Percentiles rank a stretch among this genome's conserved stretches.
phyloP scores from a whole-genome alignment of 53 echinoderm and acorn worm genomes.

The Paracentrotus lividus region DNA sequence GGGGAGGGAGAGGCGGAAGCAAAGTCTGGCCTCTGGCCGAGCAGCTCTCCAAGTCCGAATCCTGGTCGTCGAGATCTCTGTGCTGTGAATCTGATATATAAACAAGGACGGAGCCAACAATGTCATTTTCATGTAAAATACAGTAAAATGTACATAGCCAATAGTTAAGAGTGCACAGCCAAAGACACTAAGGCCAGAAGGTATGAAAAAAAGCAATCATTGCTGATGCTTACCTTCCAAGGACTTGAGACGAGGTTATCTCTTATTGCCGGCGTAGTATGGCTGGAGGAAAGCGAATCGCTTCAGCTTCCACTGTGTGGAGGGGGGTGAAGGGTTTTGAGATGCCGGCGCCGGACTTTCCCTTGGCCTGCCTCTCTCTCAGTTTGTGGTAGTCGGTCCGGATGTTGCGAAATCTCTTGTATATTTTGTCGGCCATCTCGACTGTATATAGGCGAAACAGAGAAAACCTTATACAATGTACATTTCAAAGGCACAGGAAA shows the following conservation, averaged over 20 bases:
- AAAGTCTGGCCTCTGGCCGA: constrained; percentile 30
- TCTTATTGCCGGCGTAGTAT: constrained; percentile 11
- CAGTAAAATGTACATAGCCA: constrained; percentile 41
- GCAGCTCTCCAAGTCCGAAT: too few species aligned
- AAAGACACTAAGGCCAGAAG: too few species aligned
- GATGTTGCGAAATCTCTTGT: not conserved
- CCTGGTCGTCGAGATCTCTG: constrained; percentile 46
- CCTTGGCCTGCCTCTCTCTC: constrained; percentile 41
- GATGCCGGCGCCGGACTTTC: constrained; percentile 9
- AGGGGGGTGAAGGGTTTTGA: constrained; percentile 27
- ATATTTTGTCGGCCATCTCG: constrained; percentile 14
- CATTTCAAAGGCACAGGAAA: too few species aligned
- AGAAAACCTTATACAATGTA: constrained; percentile 9
- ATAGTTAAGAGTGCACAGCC: not conserved
- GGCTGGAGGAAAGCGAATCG: constrained; percentile 26
- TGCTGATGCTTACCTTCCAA: constrained; percentile 21
- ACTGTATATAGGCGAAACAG: not conserved
- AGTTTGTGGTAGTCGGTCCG: constrained; percentile 26
- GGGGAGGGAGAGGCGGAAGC: constrained; percentile 30
- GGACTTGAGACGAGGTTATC: constrained; percentile 11
- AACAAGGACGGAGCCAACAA: constrained; percentile 38
- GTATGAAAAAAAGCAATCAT: not conserved
- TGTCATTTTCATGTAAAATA: constrained; percentile 30
- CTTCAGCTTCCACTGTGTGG: constrained; percentile 30
- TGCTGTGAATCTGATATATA: constrained; percentile 16